These are phyloP conservation scores for Lasiommata megera DNA, from an alignment of 2,888 invertebrate genomes.

Conservation along the genomic window DNA sequence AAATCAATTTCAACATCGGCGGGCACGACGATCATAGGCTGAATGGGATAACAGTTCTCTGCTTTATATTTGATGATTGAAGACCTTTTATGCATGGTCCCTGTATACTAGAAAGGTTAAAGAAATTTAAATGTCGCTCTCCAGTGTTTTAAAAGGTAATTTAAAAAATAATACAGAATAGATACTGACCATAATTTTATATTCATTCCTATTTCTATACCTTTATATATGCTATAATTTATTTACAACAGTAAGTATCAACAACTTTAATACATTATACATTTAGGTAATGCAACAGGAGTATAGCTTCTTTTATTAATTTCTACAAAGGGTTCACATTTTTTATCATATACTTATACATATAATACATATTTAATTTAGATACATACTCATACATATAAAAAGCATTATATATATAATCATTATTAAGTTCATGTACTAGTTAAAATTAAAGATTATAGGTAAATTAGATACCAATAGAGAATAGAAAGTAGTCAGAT, in stretches of 20 bases:
- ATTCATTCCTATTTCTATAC: conserved; percentile 43
- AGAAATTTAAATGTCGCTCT: too few relatives aligned
- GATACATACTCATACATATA: too few relatives aligned
- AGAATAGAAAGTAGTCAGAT: too few relatives aligned
- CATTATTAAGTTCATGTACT: not conserved
- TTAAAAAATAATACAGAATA: conserved; percentile 38
- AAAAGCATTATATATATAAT: conserved; percentile 1
- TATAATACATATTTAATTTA: too few relatives aligned
- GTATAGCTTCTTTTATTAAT: conserved; percentile 27
- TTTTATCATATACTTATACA: not conserved
- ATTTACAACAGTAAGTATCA: conserved; percentile 74
- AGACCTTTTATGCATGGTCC: too few relatives aligned
- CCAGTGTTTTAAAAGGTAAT: not conserved
- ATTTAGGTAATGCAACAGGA: conserved; percentile 32
- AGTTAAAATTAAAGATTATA: not conserved
- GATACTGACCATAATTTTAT: conserved; percentile 32
- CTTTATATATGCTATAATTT: conserved; percentile 52
- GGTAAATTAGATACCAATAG: too few relatives aligned
- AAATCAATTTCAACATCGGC: too few relatives aligned
- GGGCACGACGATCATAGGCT: too few relatives aligned
- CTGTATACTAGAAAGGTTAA: too few relatives aligned
- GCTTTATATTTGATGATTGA: too few relatives aligned
- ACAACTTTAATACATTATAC: conserved; percentile 45
- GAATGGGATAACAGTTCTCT: too few relatives aligned
- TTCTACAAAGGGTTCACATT: conserved; percentile 9